phyloP scores from a whole-genome alignment of 2,888 invertebrate species.

The Amiota communis region DNA sequence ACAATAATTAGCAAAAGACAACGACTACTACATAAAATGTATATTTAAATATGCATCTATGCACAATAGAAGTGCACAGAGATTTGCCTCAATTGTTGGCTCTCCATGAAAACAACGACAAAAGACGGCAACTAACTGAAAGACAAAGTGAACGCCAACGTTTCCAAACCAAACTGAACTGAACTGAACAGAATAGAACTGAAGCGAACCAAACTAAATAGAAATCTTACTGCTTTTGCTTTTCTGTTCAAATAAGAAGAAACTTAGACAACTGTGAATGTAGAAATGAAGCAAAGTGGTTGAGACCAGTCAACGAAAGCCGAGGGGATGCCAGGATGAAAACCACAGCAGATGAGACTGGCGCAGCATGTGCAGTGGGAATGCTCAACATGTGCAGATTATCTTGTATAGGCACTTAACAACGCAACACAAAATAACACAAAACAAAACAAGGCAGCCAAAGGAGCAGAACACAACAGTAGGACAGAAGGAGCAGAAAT shows the following conservation, averaged over 20 bases:
- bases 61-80: not conserved
- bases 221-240: not conserved
- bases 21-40: not conserved
- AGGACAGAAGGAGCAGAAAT: constrained; percentile 10
- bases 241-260: not conserved
- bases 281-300: constrained; percentile 18
- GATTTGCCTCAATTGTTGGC: constrained; percentile 17
- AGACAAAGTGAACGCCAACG: constrained; percentile 3
- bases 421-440: constrained; percentile 34
- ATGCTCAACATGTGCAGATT: constrained; percentile 64
- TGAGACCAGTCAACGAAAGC: too few relatives aligned
- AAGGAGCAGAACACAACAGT: not conserved
- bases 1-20: constrained; percentile 5
- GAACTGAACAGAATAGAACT: too few relatives aligned
- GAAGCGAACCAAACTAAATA: constrained; percentile 5
- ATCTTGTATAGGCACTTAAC: constrained; percentile 66
- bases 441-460: constrained; percentile 30
- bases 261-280: constrained; percentile 3
- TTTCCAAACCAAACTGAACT: not conserved
- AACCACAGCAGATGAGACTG: not conserved
- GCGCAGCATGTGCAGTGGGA: constrained; percentile 50
- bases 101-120: constrained; percentile 13
- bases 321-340: too few relatives aligned
- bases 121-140: not conserved
- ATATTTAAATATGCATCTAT: constrained; percentile 6